Conservation (phyloP, 2,888 invertebrate species). For the Tanypteryx hageni region DNA sequence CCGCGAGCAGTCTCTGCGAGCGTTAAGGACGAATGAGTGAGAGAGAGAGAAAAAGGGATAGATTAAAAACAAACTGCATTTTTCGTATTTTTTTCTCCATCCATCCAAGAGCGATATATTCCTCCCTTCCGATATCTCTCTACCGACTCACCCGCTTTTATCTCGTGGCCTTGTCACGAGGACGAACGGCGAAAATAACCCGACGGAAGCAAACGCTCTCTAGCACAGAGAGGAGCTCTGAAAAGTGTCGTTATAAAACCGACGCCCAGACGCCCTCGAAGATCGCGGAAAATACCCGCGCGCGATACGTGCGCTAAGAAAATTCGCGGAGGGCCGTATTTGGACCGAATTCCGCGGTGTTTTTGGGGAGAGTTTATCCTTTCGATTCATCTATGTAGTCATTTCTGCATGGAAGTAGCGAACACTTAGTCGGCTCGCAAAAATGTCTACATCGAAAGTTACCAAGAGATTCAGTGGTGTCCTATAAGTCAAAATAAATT, state of each 20-base stretch:
- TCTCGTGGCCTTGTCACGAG: constrained; percentile 43
- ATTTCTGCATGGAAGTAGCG: too few relatives aligned
- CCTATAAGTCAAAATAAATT: too few relatives aligned
- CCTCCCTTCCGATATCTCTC: neutral
- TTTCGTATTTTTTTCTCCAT: constrained; percentile 15
- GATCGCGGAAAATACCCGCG: neutral
- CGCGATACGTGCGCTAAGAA: neutral
- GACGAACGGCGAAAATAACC: constrained; percentile 24
- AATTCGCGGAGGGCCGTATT: neutral
- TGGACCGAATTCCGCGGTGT: neutral
- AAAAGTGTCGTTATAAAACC: neutral
- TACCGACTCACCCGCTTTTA: neutral
- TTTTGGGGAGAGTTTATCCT: too few relatives aligned
- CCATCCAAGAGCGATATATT: too few relatives aligned
- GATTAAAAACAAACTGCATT: neutral
- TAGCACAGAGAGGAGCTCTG: neutral
- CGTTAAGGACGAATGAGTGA: neutral
- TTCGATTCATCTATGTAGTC: too few relatives aligned
- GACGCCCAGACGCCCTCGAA: constrained; percentile 1
- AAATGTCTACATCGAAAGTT: too few relatives aligned
- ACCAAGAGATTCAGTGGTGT: too few relatives aligned
- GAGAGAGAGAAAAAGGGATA: neutral
- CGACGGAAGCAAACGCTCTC: neutral
- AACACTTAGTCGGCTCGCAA: too few relatives aligned
- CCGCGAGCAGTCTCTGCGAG: constrained; percentile 11